These are phyloP conservation scores for Oligia strigilis DNA, from an alignment of 2,888 invertebrate species.

Conservation along the genomic window DNA sequence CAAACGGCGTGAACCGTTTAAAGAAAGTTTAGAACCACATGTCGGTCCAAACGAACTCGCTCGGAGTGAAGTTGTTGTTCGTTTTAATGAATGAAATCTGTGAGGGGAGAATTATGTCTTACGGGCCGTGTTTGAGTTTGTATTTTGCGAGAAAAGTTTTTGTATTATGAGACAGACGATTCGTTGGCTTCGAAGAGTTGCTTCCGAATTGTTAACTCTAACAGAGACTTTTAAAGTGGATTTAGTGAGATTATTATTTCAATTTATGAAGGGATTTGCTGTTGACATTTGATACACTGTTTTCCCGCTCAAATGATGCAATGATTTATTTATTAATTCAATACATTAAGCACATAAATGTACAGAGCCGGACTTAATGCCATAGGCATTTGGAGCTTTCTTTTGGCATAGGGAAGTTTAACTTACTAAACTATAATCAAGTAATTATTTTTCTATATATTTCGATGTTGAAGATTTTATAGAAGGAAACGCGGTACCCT, in stretches of 20 bases:
- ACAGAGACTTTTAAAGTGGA: conserved; percentile 12
- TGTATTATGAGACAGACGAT: conserved; percentile 29
- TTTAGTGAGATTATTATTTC: conserved; percentile 17
- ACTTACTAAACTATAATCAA: background rate
- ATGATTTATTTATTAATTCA: background rate
- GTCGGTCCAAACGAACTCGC: conserved; percentile 76
- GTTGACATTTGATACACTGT: conserved; percentile 6
- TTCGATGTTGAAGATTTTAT: background rate
- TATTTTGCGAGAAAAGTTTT: conserved; percentile 59
- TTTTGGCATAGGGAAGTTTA: background rate
- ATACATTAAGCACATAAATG: background rate
- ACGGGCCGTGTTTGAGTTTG: conserved; percentile 57
- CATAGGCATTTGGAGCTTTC: no score
- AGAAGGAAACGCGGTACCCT: background rate
- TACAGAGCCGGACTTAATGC: no score
- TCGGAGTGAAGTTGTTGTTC: conserved; percentile 72
- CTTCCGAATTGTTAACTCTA: background rate
- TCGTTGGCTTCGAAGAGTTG: conserved; percentile 29
- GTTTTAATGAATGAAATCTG: conserved; percentile 76
- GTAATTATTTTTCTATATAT: background rate
- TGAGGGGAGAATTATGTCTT: conserved; percentile 69
- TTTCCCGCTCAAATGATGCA: background rate
- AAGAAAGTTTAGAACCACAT: conserved; percentile 82
- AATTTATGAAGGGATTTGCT: background rate
- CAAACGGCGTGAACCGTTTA: conserved; percentile 75